Evolutionary conservation across 2,113 vertebrate species (phyloP).

Genomic region (Bombycilla garrulus): DNA sequence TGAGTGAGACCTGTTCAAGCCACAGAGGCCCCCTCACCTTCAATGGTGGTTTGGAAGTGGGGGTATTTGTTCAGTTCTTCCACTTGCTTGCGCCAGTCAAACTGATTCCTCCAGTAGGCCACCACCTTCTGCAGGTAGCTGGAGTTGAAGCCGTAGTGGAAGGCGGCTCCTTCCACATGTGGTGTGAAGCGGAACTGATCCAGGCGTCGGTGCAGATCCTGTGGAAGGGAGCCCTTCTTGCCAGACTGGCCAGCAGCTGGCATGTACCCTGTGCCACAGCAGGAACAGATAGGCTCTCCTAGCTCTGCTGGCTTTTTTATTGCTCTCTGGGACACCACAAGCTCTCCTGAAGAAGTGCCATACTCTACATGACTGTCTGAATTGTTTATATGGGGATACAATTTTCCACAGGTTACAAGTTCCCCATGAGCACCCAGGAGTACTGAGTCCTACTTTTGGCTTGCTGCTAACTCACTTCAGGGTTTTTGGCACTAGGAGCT

Average conservation of each 20-base stretch:
- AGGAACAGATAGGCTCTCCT: not conserved
- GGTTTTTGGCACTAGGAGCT: not conserved
- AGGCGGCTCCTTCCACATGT: constrained; percentile 74
- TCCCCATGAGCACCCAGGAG: not conserved
- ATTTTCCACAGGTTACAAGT: not conserved
- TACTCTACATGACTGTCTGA: not conserved
- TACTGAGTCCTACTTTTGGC: not conserved
- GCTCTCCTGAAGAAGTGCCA: not conserved
- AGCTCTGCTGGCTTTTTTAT: not conserved
- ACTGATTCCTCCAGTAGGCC: constrained; percentile 85
- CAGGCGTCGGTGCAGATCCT: constrained; percentile 84
- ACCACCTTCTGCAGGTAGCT: constrained; percentile 78
- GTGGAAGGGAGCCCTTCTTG: not conserved
- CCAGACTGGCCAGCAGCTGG: not conserved
- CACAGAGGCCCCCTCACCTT: constrained; percentile 73
- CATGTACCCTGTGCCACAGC: accelerated
- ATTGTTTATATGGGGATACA: not conserved
- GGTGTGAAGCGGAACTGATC: constrained; percentile 76
- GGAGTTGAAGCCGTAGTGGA: constrained; percentile 87
- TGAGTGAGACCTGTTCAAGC: not conserved
- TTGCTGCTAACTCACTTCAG: not conserved
- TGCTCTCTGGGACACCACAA: not conserved
- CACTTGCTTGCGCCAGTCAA: constrained; percentile 86
- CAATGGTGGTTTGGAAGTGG: constrained; percentile 88
- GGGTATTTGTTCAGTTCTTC: constrained; percentile 82